Conservation (phyloP, 2,888 invertebrate genomes). For the Cephus spinipes region DNA sequence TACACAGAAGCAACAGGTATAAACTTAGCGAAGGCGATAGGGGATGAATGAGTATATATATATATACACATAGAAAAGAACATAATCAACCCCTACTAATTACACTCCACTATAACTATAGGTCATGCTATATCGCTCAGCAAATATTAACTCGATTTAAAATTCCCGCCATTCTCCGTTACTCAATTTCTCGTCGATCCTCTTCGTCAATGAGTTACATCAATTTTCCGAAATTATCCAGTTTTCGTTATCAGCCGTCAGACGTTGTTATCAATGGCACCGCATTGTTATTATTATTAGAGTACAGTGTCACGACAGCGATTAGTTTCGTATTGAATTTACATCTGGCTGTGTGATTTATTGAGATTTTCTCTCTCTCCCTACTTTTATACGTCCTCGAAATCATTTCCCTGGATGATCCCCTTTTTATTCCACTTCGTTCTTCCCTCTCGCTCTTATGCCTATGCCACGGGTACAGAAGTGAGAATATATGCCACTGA, state of each 20-base stretch:
- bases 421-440: not conserved
- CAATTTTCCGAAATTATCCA: not conserved
- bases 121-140: not conserved
- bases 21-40: not conserved
- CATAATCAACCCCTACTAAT: not conserved
- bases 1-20: not conserved
- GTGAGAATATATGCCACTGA: not conserved
- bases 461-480: not conserved
- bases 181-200: no score
- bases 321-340: not conserved
- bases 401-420: not conserved
- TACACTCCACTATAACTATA: not conserved
- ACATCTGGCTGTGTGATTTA: not conserved
- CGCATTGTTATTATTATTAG: conserved; percentile 48
- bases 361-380: not conserved
- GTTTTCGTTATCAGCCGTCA: not conserved
- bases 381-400: not conserved
- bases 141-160: not conserved
- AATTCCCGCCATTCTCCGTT: not conserved
- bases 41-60: not conserved
- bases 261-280: not conserved
- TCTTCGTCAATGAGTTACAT: not conserved
- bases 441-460: not conserved
- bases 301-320: conserved; percentile 26
- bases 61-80: not conserved